Evolutionary conservation across 2,797 vertebrate genomes (phyloP), one percentile per base, ranked within the genome.

Genomic region (Xerus rutilus): DNA sequence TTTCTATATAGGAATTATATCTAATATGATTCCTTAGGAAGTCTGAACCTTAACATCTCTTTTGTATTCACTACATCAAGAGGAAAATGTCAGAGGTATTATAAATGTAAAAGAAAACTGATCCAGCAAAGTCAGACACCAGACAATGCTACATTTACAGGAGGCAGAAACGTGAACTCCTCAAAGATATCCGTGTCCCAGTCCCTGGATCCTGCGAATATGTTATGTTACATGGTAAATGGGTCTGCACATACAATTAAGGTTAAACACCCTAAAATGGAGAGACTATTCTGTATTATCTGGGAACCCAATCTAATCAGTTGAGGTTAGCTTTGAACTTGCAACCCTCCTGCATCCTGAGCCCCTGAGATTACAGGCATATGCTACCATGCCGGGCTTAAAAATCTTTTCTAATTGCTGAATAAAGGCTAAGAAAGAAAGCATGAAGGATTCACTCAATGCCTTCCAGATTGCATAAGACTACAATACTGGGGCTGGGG

Each of bases 71-170:
- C 3, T 70, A 32, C 97, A 47, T 70, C 77, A 39, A 47, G 30
- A 97, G 62, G 49, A 49, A 77, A 65, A 89, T n/a, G 0, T 92
- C 64, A 97, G 94, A 96, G 57, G 49, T 73, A 89, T 95, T 96
- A 64, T 47, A 96, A 94, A 95, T 0, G 92, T 62, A 97, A 97
- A 97, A 32, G 85, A 96, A 95, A 39, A 85, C 1, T 69, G 14
- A 30, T 23, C 45, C 67, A 43, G 1, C 30, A 70, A 72, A 76
- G n/a, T 39, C 5, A n/a, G 79, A 10, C 1, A 64, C 5, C 20
- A 78, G 15, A 84, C 74, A 81, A 52, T 30, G 69, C 4, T 67
- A 62, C 62, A 32, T 77, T 76, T 89, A 21, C 86, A 35, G 49
- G 7, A 65, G 7, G 39, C 39, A 89, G 14, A 88, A 87, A 82